Evolutionary conservation across 2,888 invertebrate species (phyloP), one percentile per base, ranked within the genome.

Genomic region (Ophion slaviceki): DNA sequence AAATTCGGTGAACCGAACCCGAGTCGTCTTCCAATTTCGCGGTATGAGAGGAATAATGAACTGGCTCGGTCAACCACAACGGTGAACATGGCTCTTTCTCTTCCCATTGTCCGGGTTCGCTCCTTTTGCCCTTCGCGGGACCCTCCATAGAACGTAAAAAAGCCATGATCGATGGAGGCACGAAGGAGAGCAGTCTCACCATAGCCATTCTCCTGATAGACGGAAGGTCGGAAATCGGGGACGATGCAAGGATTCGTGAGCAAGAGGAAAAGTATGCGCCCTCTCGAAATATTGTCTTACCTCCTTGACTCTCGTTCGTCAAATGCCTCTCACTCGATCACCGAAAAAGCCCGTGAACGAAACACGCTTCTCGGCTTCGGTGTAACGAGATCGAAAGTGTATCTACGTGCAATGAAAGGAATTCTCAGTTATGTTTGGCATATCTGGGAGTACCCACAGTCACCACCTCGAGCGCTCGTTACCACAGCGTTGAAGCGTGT

Each of bases 381-480:
- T 64, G 59, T 20, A 86, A 77, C 77, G 86, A 83, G 83, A 86
- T 83, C 68, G 83, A 86, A 86, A 86, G 86, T 86, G 71, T 17
- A 74, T 47, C 59, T 61, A 66, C 64, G 80, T 53, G 80, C 64
- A 64, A 61, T 28, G 76, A 77, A 83, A 78, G 78, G 80, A 83
- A 82, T 86, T 83, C 75, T 66, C 75, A 71, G 80, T 83, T 40
- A 59, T 28, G 70, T 81, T 80, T 72, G 45, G 64, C 64, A 76
- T 77, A 78, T 70, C 77, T 57, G 75, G 74, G 83, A 78, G 76
- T 68, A 47, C 70, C 45, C 24, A 72, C 80, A 80, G 76, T 82
- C 80, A 81, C 83, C 80, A 86, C 78, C 86, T 86, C 78, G 80
- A 68, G 62, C 53, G 61, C 32, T 74, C 70, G 77, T 86, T 81